Percentiles rank a stretch among this genome's conserved stretches.
These are phyloP conservation scores for Papilio helenus DNA, from an alignment of 1,140 invertebrate species.

Conservation along the genomic window DNA sequence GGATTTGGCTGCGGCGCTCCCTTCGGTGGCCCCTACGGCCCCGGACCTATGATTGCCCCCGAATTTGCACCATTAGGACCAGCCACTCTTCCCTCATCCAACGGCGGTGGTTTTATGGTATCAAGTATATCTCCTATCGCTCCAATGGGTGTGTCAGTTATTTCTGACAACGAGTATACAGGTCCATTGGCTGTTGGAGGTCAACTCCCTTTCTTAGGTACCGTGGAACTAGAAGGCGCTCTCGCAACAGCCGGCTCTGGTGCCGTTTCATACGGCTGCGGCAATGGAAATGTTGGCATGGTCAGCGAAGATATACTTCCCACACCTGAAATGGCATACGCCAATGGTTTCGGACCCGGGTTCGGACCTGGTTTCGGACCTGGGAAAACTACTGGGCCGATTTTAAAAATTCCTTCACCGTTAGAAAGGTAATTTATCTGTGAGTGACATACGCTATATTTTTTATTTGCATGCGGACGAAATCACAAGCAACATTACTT, in stretches of 20 bases:
- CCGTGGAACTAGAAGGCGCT: constrained; percentile 46
- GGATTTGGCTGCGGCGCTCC: constrained; percentile 30
- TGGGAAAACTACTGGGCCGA: no score
- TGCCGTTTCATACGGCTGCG: constrained; percentile 43
- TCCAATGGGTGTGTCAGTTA: constrained; percentile 45
- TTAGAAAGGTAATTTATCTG: no score
- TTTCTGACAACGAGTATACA: constrained; percentile 52
- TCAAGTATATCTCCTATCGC: constrained; percentile 49
- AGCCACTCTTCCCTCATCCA: constrained; percentile 26
- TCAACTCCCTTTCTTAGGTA: constrained; percentile 47
- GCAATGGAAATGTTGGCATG: constrained; percentile 48
- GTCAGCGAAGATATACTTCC: constrained; percentile 38
- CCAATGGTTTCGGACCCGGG: constrained; percentile 25
- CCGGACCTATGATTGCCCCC: constrained; percentile 14
- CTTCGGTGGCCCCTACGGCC: constrained; percentile 27
- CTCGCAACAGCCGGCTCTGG: constrained; percentile 45
- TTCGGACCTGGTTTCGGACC: constrained; percentile 20
- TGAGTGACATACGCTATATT: no score
- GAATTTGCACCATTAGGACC: constrained; percentile 28
- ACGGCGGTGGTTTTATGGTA: constrained; percentile 47
- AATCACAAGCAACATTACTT: no score
- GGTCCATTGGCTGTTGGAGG: constrained; percentile 48
- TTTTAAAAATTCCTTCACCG: no score
- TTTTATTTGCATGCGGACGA: no score
- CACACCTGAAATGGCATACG: constrained; percentile 29